A percentile compares a stretch with the other conserved stretches of the same genome.
These are phyloP conservation scores for Mico argentatus DNA, from an alignment of 2,797 vertebrate genomes.

Conservation along the genomic window DNA sequence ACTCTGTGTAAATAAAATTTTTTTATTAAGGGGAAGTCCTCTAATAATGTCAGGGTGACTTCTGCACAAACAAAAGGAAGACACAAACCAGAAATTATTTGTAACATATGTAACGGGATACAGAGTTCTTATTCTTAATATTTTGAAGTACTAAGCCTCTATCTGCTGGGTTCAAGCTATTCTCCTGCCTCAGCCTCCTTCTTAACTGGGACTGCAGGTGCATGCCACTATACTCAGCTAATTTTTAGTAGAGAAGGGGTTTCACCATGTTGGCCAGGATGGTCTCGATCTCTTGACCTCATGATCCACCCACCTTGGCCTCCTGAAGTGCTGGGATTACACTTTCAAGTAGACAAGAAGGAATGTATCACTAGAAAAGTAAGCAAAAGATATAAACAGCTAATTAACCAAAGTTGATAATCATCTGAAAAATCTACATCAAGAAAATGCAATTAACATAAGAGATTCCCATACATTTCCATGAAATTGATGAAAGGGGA, in stretches of 20 bases:
- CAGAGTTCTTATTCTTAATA: constrained; percentile 15
- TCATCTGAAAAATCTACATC: neutral
- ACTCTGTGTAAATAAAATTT: no score
- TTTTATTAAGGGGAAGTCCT: neutral
- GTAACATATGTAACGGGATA: neutral
- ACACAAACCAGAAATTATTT: constrained; percentile 50
- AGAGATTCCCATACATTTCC: neutral
- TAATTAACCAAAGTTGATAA: constrained; percentile 42
- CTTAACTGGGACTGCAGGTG: no score
- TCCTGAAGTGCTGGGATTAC: no score
- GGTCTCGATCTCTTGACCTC: no score
- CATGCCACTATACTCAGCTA: no score
- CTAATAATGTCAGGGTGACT: constrained; percentile 20
- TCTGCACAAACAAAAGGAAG: constrained; percentile 55
- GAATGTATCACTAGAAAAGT: constrained; percentile 6
- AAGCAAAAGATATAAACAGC: neutral
- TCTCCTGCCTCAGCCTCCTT: no score
- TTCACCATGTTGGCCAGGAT: no score
- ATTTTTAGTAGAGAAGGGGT: no score
- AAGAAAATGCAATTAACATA: neutral
- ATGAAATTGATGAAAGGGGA: neutral
- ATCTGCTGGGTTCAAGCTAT: no score
- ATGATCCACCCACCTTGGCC: no score
- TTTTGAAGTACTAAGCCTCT: neutral
- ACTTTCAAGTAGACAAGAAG: constrained; percentile 47